Evolutionary conservation across 1,140 invertebrate species (phyloP).

Genomic region (Cepaea nemoralis): DNA sequence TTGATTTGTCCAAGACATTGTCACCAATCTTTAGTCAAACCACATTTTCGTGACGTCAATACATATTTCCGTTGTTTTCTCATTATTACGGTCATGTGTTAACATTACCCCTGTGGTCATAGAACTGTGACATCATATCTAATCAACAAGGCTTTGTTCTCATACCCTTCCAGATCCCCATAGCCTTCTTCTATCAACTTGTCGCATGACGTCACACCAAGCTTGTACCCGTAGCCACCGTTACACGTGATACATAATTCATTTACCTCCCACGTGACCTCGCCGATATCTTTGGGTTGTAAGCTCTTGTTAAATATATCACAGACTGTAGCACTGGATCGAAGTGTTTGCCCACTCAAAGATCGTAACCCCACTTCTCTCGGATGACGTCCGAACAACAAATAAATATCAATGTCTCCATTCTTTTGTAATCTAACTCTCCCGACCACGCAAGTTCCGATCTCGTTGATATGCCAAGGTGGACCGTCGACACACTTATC

Average conservation of each 20-base stretch:
- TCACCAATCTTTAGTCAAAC: too few relatives aligned
- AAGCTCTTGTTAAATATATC: background rate
- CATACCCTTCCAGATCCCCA: conserved; percentile 1
- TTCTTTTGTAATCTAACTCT: background rate
- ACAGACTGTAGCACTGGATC: background rate
- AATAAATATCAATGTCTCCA: background rate
- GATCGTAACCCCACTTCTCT: background rate
- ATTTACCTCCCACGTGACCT: background rate
- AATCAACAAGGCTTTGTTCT: background rate
- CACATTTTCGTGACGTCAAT: too few relatives aligned
- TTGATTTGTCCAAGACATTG: too few relatives aligned
- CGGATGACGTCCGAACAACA: background rate
- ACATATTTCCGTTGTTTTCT: too few relatives aligned
- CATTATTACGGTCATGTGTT: too few relatives aligned
- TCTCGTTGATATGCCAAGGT: conserved; percentile 22
- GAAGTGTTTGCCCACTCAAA: background rate
- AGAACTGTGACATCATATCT: background rate
- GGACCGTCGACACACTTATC: background rate
- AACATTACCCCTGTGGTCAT: too few relatives aligned
- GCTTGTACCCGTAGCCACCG: background rate
- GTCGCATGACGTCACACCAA: background rate
- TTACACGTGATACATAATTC: background rate
- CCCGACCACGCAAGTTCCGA: background rate
- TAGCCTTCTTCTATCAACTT: background rate
- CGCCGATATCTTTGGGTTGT: background rate